Evolutionary conservation across 2,888 invertebrate species (phyloP).

Genomic region (Caenorhabditis uteleia): DNA sequence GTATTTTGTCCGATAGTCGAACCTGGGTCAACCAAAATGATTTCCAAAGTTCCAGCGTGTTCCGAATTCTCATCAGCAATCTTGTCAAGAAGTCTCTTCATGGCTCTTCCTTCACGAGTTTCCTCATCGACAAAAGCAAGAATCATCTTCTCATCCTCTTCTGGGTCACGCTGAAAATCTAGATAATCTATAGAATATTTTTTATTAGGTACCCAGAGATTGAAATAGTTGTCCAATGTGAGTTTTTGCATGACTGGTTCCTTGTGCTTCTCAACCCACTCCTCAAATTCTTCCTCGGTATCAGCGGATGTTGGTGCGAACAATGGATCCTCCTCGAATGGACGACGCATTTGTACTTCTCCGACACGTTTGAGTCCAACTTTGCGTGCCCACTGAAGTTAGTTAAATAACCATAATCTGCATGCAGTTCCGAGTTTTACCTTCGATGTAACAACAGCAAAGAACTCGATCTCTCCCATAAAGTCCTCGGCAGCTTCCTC

Average conservation of each 20-base stretch:
- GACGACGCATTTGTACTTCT: constrained; percentile 68
- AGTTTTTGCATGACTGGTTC: constrained; percentile 70
- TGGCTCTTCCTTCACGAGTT: constrained; percentile 67
- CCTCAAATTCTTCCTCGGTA: constrained; percentile 69
- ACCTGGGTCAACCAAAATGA: constrained; percentile 69
- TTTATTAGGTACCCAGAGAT: constrained; percentile 62
- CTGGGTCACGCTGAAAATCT: constrained; percentile 63
- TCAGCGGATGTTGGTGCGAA: constrained; percentile 64
- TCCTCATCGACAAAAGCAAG: constrained; percentile 69
- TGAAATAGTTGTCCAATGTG: constrained; percentile 68
- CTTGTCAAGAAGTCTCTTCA: constrained; percentile 67
- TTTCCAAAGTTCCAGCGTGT: constrained; percentile 69
- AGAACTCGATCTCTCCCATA: constrained; percentile 70
- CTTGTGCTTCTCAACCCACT: constrained; percentile 69
- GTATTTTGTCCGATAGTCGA: too few relatives aligned
- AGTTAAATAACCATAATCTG: background rate
- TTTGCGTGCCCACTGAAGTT: constrained; percentile 67
- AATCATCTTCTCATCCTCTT: constrained; percentile 68
- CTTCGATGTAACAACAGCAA: constrained; percentile 68
- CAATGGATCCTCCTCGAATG: constrained; percentile 69
- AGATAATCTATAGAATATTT: background rate
- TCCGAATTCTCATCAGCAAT: constrained; percentile 69
- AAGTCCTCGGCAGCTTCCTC: constrained; percentile 70
- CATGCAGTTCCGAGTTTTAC: constrained; percentile 23
- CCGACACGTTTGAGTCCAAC: constrained; percentile 68